These are phyloP conservation scores for Spea hammondii DNA, from an alignment of 2,797 vertebrate genomes.

Conservation along the genomic window DNA sequence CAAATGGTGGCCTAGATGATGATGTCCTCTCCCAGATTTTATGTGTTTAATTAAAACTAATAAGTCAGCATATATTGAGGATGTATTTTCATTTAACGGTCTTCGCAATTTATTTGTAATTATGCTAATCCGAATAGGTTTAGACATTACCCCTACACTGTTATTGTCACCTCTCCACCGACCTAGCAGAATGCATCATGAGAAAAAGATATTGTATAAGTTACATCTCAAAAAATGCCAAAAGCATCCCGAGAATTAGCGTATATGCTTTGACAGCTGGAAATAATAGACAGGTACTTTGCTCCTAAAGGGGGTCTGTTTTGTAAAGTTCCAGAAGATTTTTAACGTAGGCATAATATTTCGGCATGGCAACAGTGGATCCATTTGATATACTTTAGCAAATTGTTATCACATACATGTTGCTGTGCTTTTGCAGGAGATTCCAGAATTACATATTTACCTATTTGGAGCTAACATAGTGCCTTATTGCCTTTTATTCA, in stretches of 20 bases:
- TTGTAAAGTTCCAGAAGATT: conserved; percentile 14
- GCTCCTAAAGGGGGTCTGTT: background rate
- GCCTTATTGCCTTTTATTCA: no score
- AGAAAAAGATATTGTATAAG: background rate
- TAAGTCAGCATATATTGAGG: conserved; percentile 14
- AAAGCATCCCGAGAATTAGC: conserved; percentile 18
- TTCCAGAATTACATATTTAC: conserved; percentile 18
- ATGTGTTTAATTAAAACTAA: conserved; percentile 40
- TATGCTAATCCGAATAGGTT: background rate
- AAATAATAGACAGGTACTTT: conserved; percentile 15
- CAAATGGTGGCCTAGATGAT: conserved; percentile 34
- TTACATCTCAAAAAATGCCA: background rate
- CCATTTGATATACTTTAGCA: conserved; percentile 25
- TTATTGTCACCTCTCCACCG: background rate
- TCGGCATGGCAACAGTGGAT: conserved; percentile 23
- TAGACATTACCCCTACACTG: background rate
- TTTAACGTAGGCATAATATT: conserved; percentile 26
- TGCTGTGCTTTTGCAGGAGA: background rate
- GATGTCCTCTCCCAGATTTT: conserved; percentile 25
- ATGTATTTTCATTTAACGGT: conserved; percentile 17
- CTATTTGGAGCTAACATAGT: background rate
- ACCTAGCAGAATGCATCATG: background rate
- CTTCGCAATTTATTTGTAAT: conserved; percentile 1
- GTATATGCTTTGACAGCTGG: conserved; percentile 16
- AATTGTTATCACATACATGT: conserved; percentile 3